Percentiles rank a stretch among this genome's conserved stretches.
Evolutionary conservation across 2,888 invertebrate genomes (phyloP).

Genomic region (Myopa testacea): DNA sequence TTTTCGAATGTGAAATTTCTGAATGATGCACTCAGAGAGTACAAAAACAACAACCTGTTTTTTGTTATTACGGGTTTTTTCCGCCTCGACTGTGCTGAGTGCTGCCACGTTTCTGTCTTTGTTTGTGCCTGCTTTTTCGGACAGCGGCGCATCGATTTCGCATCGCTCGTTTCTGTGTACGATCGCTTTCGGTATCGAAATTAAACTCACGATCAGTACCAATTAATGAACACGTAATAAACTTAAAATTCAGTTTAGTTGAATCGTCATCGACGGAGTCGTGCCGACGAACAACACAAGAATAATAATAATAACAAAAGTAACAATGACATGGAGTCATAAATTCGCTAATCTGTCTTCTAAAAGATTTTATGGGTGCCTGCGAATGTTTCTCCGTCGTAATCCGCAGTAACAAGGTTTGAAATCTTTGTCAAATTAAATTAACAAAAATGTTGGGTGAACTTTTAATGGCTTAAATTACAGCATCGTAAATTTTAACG

Average conservation of each 20-base stretch:
- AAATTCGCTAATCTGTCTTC: conserved; percentile 17
- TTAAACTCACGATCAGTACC: conserved; percentile 31
- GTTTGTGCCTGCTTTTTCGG: background rate
- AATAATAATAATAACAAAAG: conserved; percentile 7
- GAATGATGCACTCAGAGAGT: no score
- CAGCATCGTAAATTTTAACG: conserved; percentile 11
- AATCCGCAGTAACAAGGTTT: background rate
- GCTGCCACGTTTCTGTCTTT: background rate
- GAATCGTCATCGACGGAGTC: background rate
- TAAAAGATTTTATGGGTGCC: conserved; percentile 7
- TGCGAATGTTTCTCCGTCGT: background rate
- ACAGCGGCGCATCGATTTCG: background rate
- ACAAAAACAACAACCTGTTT: background rate
- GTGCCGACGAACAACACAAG: background rate
- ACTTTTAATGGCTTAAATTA: background rate
- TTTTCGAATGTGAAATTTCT: no score
- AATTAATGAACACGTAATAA: conserved; percentile 37
- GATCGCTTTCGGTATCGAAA: conserved; percentile 11
- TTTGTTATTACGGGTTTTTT: no score
- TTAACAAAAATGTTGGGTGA: conserved; percentile 16
- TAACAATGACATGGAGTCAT: background rate
- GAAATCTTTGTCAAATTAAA: conserved; percentile 6
- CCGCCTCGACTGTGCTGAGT: background rate
- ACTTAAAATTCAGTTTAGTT: conserved; percentile 29
- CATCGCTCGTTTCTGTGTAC: background rate